Evolutionary conservation across 1,140 invertebrate species (phyloP).

Genomic region (Ostrea edulis): DNA sequence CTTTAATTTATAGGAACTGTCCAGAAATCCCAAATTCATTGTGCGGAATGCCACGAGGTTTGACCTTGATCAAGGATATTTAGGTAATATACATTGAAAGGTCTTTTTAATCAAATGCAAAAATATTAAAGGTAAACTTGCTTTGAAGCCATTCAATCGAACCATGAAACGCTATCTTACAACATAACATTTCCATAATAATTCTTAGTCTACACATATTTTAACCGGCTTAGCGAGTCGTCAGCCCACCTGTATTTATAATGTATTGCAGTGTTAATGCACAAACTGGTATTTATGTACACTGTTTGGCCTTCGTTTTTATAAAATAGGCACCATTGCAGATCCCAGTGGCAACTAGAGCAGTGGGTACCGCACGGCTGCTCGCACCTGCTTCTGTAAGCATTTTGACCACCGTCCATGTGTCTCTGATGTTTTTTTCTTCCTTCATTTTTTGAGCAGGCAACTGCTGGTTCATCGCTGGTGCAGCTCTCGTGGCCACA

Average conservation of each 20-base stretch:
- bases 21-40: conserved; percentile 66
- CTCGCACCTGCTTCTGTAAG: background rate
- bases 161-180: background rate
- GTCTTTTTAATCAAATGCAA: background rate
- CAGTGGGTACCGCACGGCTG: background rate
- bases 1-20: conserved; percentile 64
- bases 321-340: background rate
- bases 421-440: background rate
- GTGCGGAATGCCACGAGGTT: conserved; percentile 58
- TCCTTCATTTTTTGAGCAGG: conserved; percentile 56
- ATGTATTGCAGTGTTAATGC: background rate
- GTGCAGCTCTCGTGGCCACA: conserved; percentile 66
- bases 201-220: background rate
- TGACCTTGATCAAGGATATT: conserved; percentile 71
- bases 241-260: background rate
- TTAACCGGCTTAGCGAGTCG: background rate
- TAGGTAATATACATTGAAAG: conserved; percentile 62
- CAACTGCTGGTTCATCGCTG: conserved; percentile 75
- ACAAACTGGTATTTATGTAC: conserved; percentile 7
- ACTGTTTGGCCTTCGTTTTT: too few species aligned
- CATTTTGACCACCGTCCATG: background rate
- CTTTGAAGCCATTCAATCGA: background rate
- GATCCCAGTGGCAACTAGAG: background rate
- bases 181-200: background rate
- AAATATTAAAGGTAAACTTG: background rate